These are phyloP conservation scores for Gopherus flavomarginatus DNA, from an alignment of 2,113 vertebrate genomes.

Conservation along the genomic window DNA sequence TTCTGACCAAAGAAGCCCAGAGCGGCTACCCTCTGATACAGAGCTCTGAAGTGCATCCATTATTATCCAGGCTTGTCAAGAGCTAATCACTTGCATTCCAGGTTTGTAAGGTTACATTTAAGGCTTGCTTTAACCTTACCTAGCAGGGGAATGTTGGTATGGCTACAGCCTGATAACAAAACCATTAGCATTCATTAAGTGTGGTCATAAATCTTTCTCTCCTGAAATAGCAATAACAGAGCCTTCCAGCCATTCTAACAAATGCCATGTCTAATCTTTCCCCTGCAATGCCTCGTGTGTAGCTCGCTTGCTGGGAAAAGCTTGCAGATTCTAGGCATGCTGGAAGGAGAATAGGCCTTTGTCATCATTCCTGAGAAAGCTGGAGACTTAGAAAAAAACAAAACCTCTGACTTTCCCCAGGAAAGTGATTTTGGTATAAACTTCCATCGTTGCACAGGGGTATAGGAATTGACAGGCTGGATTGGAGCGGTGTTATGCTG, in stretches of 20 bases:
- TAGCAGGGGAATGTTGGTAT: slow-evolving; percentile 68
- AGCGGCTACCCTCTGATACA: no score
- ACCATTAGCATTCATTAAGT: slow-evolving; percentile 76
- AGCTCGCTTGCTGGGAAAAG: not conserved
- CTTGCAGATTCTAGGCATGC: not conserved
- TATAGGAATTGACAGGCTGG: not conserved
- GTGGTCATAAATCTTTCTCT: slow-evolving; percentile 68
- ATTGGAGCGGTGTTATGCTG: not conserved
- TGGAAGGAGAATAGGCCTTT: not conserved
- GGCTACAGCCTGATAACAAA: slow-evolving; percentile 69
- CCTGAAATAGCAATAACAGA: slow-evolving; percentile 54
- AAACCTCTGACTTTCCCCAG: not conserved
- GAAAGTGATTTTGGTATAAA: not conserved
- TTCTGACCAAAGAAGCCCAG: slow-evolving; percentile 22
- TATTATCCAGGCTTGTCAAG: slow-evolving; percentile 63
- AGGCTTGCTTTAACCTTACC: slow-evolving; percentile 68
- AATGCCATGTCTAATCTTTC: slow-evolving; percentile 66
- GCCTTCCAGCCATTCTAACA: slow-evolving; percentile 59
- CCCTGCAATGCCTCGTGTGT: slow-evolving; percentile 13
- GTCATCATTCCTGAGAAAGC: not conserved
- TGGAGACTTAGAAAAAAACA: not conserved
- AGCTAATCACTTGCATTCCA: slow-evolving; percentile 68
- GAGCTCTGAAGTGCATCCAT: not conserved
- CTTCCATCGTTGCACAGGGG: not conserved
- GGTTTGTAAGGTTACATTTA: slow-evolving; percentile 49